phyloP scores from a whole-genome alignment of 1,140 invertebrate genomes.

The Yoshiicerus persimilis region DNA sequence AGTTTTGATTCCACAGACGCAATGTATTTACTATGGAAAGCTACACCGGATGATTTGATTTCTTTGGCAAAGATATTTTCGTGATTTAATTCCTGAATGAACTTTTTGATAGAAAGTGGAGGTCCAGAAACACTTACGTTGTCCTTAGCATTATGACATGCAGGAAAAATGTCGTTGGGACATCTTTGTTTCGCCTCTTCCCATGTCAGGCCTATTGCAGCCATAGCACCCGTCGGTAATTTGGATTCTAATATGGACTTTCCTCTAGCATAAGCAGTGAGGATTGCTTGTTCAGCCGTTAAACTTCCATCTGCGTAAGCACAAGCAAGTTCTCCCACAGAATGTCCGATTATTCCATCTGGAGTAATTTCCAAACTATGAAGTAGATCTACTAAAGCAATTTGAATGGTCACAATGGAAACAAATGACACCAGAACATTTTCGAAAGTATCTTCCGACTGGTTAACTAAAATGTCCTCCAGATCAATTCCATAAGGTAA shows the following conservation, averaged over 20 bases:
- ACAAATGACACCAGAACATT: slow-evolving; percentile 87
- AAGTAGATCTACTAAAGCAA: slow-evolving; percentile 76
- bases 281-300: slow-evolving; percentile 86
- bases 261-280: slow-evolving; percentile 91
- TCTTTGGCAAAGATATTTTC: slow-evolving; percentile 84
- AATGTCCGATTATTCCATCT: slow-evolving; percentile 94
- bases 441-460: slow-evolving; percentile 74
- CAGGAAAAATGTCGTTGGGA: slow-evolving; percentile 75
- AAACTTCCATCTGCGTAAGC: slow-evolving; percentile 95
- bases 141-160: slow-evolving; percentile 91
- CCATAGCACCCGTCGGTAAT: slow-evolving; percentile 72
- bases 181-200: slow-evolving; percentile 69
- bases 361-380: slow-evolving; percentile 73
- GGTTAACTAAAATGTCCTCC: slow-evolving; percentile 69
- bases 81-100: slow-evolving; percentile 70
- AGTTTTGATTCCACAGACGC: slow-evolving; percentile 75
- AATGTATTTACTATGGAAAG: slow-evolving; percentile 75
- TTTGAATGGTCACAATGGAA: slow-evolving; percentile 90
- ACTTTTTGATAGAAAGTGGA: slow-evolving; percentile 66
- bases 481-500: slow-evolving; percentile 77
- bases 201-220: slow-evolving; percentile 65
- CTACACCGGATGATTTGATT: slow-evolving; percentile 84
- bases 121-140: slow-evolving; percentile 93
- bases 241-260: slow-evolving; percentile 78
- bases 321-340: slow-evolving; percentile 91